Evolutionary conservation across 2,797 vertebrate genomes (phyloP).

Genomic region (Triplophysa yarkandensis): DNA sequence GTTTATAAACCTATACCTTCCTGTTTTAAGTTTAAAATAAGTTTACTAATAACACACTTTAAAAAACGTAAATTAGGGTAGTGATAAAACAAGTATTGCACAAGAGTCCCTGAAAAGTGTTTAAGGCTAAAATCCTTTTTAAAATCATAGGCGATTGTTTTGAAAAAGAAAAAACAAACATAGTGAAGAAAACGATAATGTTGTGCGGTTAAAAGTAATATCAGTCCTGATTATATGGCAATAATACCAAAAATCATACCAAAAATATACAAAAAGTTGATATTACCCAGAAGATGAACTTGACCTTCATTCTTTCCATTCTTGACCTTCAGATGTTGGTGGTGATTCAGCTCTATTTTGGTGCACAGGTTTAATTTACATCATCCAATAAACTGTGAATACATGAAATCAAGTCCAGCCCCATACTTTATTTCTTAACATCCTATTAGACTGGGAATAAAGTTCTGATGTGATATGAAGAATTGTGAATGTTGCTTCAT

Average conservation of each 20-base stretch:
- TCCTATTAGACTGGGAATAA: neutral
- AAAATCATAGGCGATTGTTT: no score
- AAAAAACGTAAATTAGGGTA: no score
- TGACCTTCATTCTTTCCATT: neutral
- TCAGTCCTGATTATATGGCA: no score
- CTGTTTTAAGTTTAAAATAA: no score
- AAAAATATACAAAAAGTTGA: neutral
- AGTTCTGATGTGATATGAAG: neutral
- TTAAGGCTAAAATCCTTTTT: no score
- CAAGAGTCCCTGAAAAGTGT: no score
- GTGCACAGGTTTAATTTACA: neutral
- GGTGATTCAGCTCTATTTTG: neutral
- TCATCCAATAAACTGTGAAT: neutral
- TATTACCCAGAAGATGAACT: neutral
- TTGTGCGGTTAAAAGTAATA: no score
- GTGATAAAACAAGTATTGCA: no score
- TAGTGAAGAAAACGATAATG: no score
- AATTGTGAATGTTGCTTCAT: neutral
- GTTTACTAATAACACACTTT: no score
- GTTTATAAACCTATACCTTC: no score
- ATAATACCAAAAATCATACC: neutral
- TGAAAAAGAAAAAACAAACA: no score
- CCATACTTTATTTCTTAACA: neutral
- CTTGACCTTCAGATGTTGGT: neutral
- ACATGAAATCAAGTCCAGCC: neutral